Evolutionary conservation across 2,113 vertebrate genomes (phyloP).

Genomic region (Loxodonta africana): DNA sequence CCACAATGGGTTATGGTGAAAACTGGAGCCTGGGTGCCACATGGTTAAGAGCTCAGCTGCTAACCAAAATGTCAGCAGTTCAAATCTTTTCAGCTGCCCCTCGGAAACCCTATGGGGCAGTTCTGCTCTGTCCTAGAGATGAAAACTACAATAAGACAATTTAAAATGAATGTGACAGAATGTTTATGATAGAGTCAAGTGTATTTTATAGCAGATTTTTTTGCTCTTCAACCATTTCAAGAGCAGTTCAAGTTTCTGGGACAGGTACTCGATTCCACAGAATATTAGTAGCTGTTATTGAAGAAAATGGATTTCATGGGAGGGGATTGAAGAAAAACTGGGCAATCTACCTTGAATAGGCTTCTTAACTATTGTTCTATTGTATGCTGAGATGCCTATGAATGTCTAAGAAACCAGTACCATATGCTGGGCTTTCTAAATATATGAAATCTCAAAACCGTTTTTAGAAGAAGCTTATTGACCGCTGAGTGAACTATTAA

Average conservation of each 20-base stretch:
- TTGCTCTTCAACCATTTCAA: constrained; percentile 41
- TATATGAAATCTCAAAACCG: background rate
- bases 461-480: background rate
- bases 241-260: background rate
- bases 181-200: background rate
- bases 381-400: background rate
- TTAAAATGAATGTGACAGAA: constrained; percentile 35
- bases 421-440: background rate
- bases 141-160: background rate
- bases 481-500: background rate
- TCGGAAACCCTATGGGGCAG: no score
- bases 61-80: no score
- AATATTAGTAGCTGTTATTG: background rate
- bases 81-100: no score
- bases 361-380: background rate
- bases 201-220: background rate
- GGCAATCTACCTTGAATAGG: background rate
- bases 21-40: no score
- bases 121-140: no score
- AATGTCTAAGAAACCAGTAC: background rate
- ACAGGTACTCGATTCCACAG: background rate
- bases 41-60: no score
- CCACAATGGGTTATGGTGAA: no score
- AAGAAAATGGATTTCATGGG: background rate
- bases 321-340: background rate